Conservation (phyloP, 37 sponge, comb jelly and placozoan genomes). For the Agelas oroides region DNA sequence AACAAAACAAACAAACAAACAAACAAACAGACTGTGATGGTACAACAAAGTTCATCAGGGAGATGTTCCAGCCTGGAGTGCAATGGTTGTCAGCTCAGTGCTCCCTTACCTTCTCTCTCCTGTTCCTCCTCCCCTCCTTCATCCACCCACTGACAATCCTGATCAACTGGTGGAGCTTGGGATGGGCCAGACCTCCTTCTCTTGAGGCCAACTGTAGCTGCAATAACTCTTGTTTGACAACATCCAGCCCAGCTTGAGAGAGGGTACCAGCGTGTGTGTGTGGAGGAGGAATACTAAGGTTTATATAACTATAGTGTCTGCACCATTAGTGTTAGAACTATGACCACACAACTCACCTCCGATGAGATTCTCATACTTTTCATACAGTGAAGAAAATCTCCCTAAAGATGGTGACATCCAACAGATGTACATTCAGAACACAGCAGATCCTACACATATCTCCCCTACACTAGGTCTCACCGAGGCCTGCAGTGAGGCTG, state of each 20-base stretch:
- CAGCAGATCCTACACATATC: not conserved
- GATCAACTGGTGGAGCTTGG: slow-evolving; percentile 55
- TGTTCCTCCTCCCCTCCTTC: slow-evolving; percentile 13
- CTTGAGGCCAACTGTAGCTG: slow-evolving; percentile 12
- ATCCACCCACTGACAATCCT: slow-evolving; percentile 21
- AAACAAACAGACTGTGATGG: not conserved
- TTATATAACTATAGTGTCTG: too few relatives aligned
- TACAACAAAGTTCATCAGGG: too few relatives aligned
- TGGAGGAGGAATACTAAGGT: too few relatives aligned
- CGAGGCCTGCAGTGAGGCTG: slow-evolving; percentile 45
- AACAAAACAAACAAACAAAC: not conserved
- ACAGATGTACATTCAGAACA: too few relatives aligned
- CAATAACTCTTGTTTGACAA: slow-evolving; percentile 30
- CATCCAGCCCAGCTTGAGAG: not conserved
- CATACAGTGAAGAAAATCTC: slow-evolving; percentile 43
- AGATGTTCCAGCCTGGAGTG: too few relatives aligned
- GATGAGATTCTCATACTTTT: slow-evolving; percentile 35
- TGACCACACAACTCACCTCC: slow-evolving; percentile 3
- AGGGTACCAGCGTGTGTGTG: not conserved
- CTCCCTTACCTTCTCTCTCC: slow-evolving; percentile 27
- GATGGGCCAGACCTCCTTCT: slow-evolving; percentile 29
- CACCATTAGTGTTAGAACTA: not conserved
- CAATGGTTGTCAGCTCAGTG: too few relatives aligned
- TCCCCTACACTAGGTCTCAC: slow-evolving; percentile 23
- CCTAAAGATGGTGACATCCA: slow-evolving; percentile 17